Base-by-base conservation (phyloP, 1,140 invertebrate genomes). In the Eurosta solidaginis region DNA sequence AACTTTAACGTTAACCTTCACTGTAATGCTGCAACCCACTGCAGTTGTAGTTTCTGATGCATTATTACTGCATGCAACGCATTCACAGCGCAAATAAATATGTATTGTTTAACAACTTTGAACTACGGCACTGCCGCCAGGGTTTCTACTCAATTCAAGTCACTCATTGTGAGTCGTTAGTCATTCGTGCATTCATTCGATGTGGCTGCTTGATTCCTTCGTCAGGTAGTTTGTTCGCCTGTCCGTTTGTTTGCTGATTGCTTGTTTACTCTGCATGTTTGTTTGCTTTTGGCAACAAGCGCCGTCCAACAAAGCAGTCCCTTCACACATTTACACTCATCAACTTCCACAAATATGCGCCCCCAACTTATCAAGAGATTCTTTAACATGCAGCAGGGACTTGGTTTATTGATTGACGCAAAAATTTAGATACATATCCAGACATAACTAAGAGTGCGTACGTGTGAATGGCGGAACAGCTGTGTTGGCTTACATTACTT, bases 241-340 rank as follows among this genome's bases (percentile, higher is more conserved):
- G 33, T 68, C 59, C 33, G 59, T 68, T 68, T 68, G 59, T 68
- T 68, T 68, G 33, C 59, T 68, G 59, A 68, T 68, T 68, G 59
- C 59, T 68, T 68, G 40, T 74, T 74, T 74, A 74, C 73, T 74
- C 17, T 45, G 44, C 40, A 29, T 74, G 73, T 47, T 10, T 74
- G 59, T 68, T 68, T 68, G 59, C 59, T 74, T 73, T 74, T 74
- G 27, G 73, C 42, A 74, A 47, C 42, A 44, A 74, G 45, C 36
- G 44, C 36, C 44, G n/a, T 40, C 25, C n/a, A 74, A 20, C 44
- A 74, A 45, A 27, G 22, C 44, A 45, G 22, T n/a, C n/a, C n/a
- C n/a, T n/a, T n/a, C n/a, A n/a, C n/a, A 40, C 59, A 40, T 33
- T n/a, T 33, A 20, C 59, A 40, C 45, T 7, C 7, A 47, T 5